phyloP scores from a whole-genome alignment of 2,113 vertebrate genomes.

The Bambusicola thoracicus region DNA sequence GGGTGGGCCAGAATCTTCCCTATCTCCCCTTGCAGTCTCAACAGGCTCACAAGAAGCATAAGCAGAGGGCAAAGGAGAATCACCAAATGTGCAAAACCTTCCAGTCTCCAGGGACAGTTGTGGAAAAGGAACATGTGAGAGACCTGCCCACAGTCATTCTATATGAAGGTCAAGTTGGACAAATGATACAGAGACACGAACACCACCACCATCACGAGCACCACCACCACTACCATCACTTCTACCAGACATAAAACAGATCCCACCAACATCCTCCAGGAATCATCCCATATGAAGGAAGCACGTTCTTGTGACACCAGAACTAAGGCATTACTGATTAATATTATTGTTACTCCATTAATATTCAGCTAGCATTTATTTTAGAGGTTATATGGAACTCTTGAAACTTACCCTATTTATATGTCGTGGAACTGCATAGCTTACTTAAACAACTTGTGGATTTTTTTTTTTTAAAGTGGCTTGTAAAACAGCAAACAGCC shows the following conservation, averaged over 20 bases:
- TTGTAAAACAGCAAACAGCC: conserved; percentile 55
- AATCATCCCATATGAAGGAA: conserved; percentile 71
- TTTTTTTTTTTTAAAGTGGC: conserved; percentile 35
- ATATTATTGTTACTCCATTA: conserved; percentile 79
- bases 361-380: conserved; percentile 78
- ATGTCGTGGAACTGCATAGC: conserved; percentile 72
- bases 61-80: conserved; percentile 90
- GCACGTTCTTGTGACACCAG: conserved; percentile 10
- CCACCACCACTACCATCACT: conserved; percentile 99
- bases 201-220: conserved; percentile 98
- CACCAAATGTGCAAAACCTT: conserved; percentile 84
- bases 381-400: conserved; percentile 77
- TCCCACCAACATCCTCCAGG: background rate
- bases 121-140: conserved; percentile 90
- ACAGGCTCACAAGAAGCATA: conserved; percentile 91
- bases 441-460: conserved; percentile 72
- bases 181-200: conserved; percentile 95
- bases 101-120: conserved; percentile 78
- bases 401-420: conserved; percentile 80
- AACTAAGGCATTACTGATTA: conserved; percentile 72
- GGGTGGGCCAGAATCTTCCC: conserved; percentile 81
- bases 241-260: conserved; percentile 92
- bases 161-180: conserved; percentile 90
- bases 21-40: conserved; percentile 84
- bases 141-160: conserved; percentile 89